These are phyloP conservation scores for Acrobasis consociella DNA, from an alignment of 2,888 invertebrate species.

Conservation along the genomic window DNA sequence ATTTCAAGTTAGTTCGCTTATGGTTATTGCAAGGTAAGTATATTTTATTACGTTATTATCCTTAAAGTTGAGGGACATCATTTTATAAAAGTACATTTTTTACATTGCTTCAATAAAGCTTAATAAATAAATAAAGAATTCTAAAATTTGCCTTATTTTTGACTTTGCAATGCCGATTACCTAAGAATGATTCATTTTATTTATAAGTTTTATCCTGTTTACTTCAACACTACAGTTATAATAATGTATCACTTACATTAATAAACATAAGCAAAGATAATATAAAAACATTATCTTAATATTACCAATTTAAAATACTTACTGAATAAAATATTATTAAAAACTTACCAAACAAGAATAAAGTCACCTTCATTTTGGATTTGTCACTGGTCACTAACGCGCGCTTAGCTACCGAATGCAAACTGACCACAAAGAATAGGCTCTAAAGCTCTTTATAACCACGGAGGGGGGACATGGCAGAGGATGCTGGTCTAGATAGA, in stretches of 20 bases:
- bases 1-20: too few species aligned
- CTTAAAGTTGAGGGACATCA: too few species aligned
- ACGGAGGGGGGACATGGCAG: slow-evolving; percentile 42
- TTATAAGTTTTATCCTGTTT: slow-evolving; percentile 9
- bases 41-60: too few species aligned
- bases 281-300: neutral
- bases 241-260: neutral
- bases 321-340: neutral
- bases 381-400: slow-evolving; percentile 44
- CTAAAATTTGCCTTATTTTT: too few species aligned
- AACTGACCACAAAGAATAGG: slow-evolving; percentile 50
- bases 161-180: neutral
- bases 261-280: neutral
- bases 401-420: slow-evolving; percentile 42
- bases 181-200: slow-evolving; percentile 1
- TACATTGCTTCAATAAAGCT: too few species aligned
- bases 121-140: too few species aligned
- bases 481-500: slow-evolving; percentile 22
- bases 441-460: slow-evolving; percentile 51
- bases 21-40: too few species aligned
- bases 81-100: too few species aligned
- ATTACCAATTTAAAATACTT: neutral
- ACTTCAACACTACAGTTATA: neutral
- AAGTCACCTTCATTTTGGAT: slow-evolving; percentile 60
- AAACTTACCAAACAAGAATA: slow-evolving; percentile 67